Evolutionary conservation across 2,797 vertebrate genomes (phyloP).

Genomic region (Ptychadena robeensis): DNA sequence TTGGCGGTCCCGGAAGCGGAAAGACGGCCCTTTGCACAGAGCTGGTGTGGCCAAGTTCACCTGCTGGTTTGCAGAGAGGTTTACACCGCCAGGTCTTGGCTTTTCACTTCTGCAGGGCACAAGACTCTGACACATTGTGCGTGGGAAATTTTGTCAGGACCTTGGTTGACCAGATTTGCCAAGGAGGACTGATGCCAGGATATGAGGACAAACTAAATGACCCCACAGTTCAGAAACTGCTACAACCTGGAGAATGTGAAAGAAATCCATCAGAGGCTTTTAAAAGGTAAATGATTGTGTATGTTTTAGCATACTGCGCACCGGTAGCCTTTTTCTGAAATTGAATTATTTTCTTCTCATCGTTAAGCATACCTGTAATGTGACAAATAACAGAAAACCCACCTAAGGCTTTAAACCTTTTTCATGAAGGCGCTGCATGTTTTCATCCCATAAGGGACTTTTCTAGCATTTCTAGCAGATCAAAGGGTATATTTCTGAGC

Average conservation of each 20-base stretch:
- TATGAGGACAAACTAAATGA: slow-evolving; percentile 92
- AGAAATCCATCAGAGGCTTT: slow-evolving; percentile 94
- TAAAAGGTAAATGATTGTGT: slow-evolving; percentile 84
- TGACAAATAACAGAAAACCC: no score
- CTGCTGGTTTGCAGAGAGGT: slow-evolving; percentile 82
- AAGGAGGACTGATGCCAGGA: slow-evolving; percentile 83
- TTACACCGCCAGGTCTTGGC: slow-evolving; percentile 88
- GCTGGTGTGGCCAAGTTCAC: slow-evolving; percentile 91
- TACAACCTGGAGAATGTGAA: slow-evolving; percentile 93
- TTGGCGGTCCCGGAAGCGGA: slow-evolving; percentile 94
- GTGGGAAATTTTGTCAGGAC: slow-evolving; percentile 86
- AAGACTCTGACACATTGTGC: slow-evolving; percentile 91
- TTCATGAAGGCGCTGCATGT: no score
- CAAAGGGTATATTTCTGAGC: no score
- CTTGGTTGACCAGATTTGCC: slow-evolving; percentile 88
- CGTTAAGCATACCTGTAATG: no score
- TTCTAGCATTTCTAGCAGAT: no score
- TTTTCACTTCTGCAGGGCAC: slow-evolving; percentile 95
- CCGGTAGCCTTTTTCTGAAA: no score
- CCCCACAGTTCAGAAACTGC: slow-evolving; percentile 83
- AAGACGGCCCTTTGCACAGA: slow-evolving; percentile 95
- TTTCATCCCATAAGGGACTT: no score
- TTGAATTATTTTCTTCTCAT: no score
- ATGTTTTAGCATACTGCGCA: no score
- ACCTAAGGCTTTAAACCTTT: no score